Evolutionary conservation across 1,140 invertebrate genomes (phyloP).

Genomic region (Agraylea sexmaculata): DNA sequence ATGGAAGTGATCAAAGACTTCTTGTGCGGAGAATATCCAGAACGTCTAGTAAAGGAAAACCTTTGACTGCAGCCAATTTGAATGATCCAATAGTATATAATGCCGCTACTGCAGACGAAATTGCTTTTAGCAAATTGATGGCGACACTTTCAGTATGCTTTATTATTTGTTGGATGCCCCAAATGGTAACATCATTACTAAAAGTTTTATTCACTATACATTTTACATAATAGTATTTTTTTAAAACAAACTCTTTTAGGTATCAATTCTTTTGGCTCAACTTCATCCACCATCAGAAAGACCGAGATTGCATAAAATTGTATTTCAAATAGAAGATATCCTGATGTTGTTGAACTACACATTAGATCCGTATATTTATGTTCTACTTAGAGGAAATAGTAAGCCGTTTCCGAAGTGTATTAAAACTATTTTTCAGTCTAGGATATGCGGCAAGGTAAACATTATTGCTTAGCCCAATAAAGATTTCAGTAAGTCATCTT

Average conservation of each 20-base stretch:
- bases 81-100: conserved; percentile 27
- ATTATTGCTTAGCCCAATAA: conserved; percentile 2
- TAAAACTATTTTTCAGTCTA: conserved; percentile 19
- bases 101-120: conserved; percentile 61
- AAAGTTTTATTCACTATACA: conserved; percentile 8
- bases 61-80: conserved; percentile 18
- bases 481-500: too few species aligned
- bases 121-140: conserved; percentile 75
- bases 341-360: conserved; percentile 72
- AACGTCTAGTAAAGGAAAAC: conserved; percentile 34
- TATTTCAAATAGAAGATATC: conserved; percentile 54
- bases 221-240: conserved; percentile 1
- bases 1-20: conserved; percentile 31
- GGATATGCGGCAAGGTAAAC: conserved; percentile 20
- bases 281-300: conserved; percentile 18
- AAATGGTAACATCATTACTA: conserved; percentile 53
- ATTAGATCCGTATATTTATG: conserved; percentile 72
- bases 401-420: conserved; percentile 21
- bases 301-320: conserved; percentile 21
- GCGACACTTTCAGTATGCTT: conserved; percentile 68
- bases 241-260: conserved; percentile 33
- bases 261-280: conserved; percentile 57
- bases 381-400: conserved; percentile 48
- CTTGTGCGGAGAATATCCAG: conserved; percentile 43
- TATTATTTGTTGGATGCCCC: conserved; percentile 75